A percentile compares a stretch with the other conserved stretches of the same genome.
Evolutionary conservation across 1,140 invertebrate genomes (phyloP).

Genomic region (Diplogasteroides magnus): DNA sequence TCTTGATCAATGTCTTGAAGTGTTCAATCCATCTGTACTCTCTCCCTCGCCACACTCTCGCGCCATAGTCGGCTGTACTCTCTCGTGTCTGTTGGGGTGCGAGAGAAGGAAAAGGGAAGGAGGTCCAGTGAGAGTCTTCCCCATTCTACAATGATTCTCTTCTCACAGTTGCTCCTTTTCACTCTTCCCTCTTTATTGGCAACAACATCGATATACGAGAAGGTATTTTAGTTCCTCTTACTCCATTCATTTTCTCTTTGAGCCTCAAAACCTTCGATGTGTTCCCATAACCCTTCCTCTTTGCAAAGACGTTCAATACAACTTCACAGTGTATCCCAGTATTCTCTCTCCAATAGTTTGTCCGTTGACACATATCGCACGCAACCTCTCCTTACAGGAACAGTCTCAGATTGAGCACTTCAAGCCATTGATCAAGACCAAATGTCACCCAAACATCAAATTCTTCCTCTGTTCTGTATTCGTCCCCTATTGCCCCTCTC

Average conservation of each 20-base stretch:
- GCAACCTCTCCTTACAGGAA: slow-evolving; percentile 34
- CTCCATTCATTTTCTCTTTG: too few species aligned
- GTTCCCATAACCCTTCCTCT: too few species aligned
- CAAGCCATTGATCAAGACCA: slow-evolving; percentile 82
- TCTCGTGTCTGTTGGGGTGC: not conserved
- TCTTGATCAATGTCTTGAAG: slow-evolving; percentile 83
- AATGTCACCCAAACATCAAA: slow-evolving; percentile 78
- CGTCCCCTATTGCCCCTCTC: slow-evolving; percentile 92
- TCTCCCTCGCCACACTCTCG: too few species aligned
- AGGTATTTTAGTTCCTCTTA: too few species aligned
- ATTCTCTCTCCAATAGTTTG: too few species aligned
- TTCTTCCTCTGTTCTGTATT: slow-evolving; percentile 89
- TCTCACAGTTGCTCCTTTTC: not conserved
- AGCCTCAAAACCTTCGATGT: too few species aligned
- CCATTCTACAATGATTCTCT: not conserved
- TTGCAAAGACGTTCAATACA: too few species aligned
- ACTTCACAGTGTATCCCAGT: too few species aligned
- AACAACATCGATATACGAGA: too few species aligned
- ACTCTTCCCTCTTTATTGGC: not conserved
- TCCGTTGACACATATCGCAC: not conserved
- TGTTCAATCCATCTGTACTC: too few species aligned
- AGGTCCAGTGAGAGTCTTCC: not conserved
- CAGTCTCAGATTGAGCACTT: slow-evolving; percentile 61
- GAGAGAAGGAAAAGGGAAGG: not conserved
- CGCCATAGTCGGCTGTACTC: too few species aligned